These are phyloP conservation scores for Poecile montanus DNA, from an alignment of 2,797 vertebrate species.

Conservation along the genomic window DNA sequence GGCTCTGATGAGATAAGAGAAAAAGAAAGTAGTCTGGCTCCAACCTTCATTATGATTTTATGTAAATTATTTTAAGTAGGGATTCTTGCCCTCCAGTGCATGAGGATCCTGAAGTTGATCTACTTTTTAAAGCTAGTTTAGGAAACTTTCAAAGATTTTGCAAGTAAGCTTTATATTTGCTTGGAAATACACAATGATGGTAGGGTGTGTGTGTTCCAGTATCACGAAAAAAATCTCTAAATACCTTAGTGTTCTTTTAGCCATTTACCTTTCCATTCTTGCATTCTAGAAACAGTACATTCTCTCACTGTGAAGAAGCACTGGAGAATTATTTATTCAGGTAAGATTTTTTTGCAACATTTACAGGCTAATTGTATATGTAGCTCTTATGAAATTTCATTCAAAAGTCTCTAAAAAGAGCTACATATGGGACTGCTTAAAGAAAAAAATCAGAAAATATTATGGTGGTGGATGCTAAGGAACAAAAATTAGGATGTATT, in stretches of 20 bases:
- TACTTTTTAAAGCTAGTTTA: conserved; percentile 19
- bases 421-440: background rate
- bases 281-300: background rate
- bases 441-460: background rate
- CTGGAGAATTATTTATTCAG: background rate
- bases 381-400: background rate
- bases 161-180: background rate
- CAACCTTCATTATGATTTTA: conserved; percentile 60
- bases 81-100: background rate
- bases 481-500: background rate
- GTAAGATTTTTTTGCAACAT: background rate
- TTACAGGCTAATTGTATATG: background rate
- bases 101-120: background rate
- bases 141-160: background rate
- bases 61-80: conserved; percentile 30
- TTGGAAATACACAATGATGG: background rate
- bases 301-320: background rate
- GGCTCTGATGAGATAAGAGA: conserved; percentile 60
- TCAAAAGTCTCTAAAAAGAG: background rate
- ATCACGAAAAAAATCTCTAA: background rate
- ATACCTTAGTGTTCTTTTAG: background rate
- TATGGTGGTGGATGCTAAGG: background rate
- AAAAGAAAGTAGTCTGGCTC: conserved; percentile 52
- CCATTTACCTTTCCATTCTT: background rate
- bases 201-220: background rate